Conservation (phyloP, 2,797 vertebrate genomes). For the Tapirus indicus region DNA sequence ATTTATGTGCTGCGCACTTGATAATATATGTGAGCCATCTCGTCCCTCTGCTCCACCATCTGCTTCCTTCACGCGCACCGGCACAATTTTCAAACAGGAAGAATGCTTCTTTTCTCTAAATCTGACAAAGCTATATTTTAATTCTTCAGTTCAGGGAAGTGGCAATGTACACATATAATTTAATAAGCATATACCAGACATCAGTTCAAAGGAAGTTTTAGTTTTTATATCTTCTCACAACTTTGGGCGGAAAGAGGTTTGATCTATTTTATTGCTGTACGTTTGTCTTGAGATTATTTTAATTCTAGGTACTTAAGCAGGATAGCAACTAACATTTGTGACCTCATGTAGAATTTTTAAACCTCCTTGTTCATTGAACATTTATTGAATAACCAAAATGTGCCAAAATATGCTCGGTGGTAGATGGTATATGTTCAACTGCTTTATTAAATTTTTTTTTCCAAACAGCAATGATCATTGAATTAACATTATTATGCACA, state of each 20-base stretch:
- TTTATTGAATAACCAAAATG: neutral
- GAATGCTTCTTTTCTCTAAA: neutral
- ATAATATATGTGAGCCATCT: slow-evolving; percentile 60
- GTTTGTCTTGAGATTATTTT: neutral
- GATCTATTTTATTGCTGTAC: neutral
- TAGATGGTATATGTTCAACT: neutral
- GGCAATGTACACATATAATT: neutral
- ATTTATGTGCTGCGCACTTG: slow-evolving; percentile 67
- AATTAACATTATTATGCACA: neutral
- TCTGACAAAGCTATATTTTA: slow-evolving; percentile 21
- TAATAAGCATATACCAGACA: neutral
- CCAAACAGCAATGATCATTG: neutral
- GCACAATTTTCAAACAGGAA: slow-evolving; percentile 49
- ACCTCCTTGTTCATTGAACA: neutral
- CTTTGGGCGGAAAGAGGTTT: neutral
- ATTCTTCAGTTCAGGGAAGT: neutral
- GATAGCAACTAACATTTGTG: neutral
- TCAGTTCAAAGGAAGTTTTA: neutral
- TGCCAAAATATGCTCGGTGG: neutral
- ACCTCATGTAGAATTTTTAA: neutral
- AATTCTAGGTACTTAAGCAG: neutral
- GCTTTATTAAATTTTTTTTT: neutral
- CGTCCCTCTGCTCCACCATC: slow-evolving; percentile 65
- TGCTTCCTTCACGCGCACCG: slow-evolving; percentile 39
- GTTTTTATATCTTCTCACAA: neutral